phyloP scores from a whole-genome alignment of 2,888 invertebrate species.

The Drosophila multiciliata region DNA sequence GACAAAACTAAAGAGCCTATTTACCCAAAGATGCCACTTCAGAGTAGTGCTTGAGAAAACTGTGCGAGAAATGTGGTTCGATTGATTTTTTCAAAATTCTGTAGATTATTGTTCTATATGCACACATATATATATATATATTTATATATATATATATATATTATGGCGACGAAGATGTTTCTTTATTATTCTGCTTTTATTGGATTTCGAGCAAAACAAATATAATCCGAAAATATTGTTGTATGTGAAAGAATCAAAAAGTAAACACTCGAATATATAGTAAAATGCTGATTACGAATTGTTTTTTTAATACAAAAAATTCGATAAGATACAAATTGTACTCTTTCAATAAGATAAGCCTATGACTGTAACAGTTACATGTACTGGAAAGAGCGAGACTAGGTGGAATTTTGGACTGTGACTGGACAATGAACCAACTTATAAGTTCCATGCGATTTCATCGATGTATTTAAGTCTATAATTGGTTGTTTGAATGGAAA shows the following conservation, averaged over 20 bases:
- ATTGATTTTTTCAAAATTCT: background rate
- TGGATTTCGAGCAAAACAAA: background rate
- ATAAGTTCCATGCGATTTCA: constrained; percentile 17
- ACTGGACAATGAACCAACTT: constrained; percentile 2
- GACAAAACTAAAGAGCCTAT: constrained; percentile 19
- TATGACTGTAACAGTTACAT: background rate
- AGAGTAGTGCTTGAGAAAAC: background rate
- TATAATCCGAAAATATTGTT: background rate
- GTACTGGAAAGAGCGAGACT: background rate
- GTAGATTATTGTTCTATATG: background rate
- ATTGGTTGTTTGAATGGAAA: constrained; percentile 15
- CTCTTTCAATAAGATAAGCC: constrained; percentile 18
- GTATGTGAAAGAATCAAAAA: background rate
- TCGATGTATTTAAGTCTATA: constrained; percentile 35
- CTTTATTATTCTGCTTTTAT: background rate
- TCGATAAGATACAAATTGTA: constrained; percentile 27
- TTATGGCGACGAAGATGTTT: background rate
- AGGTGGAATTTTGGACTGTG: background rate
- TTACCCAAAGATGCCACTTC: constrained; percentile 9
- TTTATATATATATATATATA: background rate
- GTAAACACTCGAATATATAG: background rate
- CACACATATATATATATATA: background rate
- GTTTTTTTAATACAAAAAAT: constrained; percentile 1
- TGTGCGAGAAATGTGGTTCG: background rate
- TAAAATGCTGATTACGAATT: background rate